Conservation (phyloP, 2,113 vertebrate genomes). For the Alaudala cheleensis region DNA sequence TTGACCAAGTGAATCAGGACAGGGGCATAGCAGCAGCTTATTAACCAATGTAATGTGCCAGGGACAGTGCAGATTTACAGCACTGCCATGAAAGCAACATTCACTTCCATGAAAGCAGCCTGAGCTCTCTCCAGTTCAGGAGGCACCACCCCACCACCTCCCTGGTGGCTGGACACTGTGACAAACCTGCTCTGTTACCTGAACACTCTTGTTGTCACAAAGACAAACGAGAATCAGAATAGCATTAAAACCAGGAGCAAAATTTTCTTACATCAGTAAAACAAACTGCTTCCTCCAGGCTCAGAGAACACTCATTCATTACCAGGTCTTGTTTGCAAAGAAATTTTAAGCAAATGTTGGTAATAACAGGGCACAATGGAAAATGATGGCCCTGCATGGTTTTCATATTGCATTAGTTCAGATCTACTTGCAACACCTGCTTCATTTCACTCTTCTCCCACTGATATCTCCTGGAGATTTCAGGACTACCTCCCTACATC, state of each 20-base stretch:
- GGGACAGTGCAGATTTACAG: not conserved
- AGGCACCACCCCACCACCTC: not conserved
- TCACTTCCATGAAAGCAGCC: not conserved
- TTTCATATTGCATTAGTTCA: conserved; percentile 42
- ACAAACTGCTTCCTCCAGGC: conserved; percentile 11
- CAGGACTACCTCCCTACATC: conserved; percentile 63
- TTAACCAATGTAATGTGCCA: not conserved
- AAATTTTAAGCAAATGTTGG: conserved; percentile 12
- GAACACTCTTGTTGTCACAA: not conserved
- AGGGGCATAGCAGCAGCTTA: not conserved
- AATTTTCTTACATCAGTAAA: not conserved
- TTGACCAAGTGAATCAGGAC: not conserved
- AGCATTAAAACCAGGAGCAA: not conserved
- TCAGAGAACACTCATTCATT: not conserved
- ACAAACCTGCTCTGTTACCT: not conserved
- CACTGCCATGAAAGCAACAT: not conserved
- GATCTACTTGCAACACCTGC: not conserved
- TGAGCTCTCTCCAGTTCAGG: not conserved
- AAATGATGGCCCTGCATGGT: not conserved
- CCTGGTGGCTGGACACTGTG: not conserved
- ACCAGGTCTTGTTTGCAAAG: not conserved
- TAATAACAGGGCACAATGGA: conserved; percentile 13
- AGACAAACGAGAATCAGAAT: not conserved
- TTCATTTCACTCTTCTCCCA: conserved; percentile 1
- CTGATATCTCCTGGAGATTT: conserved; percentile 31